Conservation (phyloP, 2,797 vertebrate genomes). For the Pseudocheirus occidentalis region DNA sequence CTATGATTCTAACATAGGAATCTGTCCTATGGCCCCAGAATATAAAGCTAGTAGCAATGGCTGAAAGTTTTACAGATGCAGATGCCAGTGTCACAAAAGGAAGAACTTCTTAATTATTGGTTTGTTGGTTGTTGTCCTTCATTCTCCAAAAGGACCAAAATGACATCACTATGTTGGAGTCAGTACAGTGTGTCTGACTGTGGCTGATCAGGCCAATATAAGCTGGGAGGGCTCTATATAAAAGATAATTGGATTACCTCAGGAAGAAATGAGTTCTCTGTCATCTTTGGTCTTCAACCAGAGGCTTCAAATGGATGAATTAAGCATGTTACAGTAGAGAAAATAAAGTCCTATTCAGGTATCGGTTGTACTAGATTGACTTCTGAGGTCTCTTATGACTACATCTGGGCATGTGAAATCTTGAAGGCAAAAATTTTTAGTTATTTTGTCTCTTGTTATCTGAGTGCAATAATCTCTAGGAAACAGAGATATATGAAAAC, state of each 20-base stretch:
- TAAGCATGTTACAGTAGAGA: background rate
- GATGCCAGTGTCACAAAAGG: background rate
- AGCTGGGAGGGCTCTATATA: too few relatives aligned
- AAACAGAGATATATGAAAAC: slow-evolving; percentile 8
- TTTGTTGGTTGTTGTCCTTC: too few relatives aligned
- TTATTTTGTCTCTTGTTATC: slow-evolving; percentile 30
- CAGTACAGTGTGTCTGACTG: too few relatives aligned
- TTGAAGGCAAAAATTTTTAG: slow-evolving; percentile 46
- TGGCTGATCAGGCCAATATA: too few relatives aligned
- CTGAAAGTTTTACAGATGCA: background rate
- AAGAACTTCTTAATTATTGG: background rate
- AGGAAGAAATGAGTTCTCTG: background rate
- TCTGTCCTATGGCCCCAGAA: background rate
- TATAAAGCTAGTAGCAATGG: background rate
- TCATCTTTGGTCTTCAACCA: background rate
- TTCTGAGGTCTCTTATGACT: background rate
- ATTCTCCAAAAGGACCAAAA: too few relatives aligned
- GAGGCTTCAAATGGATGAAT: background rate
- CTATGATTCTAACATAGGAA: background rate
- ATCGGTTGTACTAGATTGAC: background rate
- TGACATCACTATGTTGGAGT: too few relatives aligned
- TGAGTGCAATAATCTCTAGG: slow-evolving; percentile 20
- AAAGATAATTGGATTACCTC: background rate
- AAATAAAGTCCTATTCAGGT: background rate
- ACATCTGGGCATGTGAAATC: slow-evolving; percentile 4